Evolutionary conservation across 2,113 vertebrate genomes (phyloP).

Genomic region (Etheostoma cragini): DNA sequence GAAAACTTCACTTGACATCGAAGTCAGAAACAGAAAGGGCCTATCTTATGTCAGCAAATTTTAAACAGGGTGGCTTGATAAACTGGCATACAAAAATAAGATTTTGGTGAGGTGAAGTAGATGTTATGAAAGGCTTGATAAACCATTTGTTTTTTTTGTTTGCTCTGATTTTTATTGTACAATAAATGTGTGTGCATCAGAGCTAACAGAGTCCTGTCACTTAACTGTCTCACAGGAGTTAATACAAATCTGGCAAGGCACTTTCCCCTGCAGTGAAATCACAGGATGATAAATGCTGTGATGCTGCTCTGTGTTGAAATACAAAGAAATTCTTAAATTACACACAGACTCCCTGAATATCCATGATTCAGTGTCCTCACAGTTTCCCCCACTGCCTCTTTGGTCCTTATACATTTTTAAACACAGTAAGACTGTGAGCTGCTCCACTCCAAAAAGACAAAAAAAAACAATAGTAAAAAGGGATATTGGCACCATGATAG

Average conservation of each 20-base stretch:
- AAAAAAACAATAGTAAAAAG: neutral
- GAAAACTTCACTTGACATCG: constrained; percentile 43
- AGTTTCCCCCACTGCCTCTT: neutral
- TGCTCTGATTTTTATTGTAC: constrained; percentile 30
- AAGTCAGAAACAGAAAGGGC: constrained; percentile 23
- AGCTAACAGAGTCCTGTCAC: constrained; percentile 13
- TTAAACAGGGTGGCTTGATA: constrained; percentile 42
- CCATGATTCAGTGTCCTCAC: neutral
- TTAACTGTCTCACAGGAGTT: constrained; percentile 8
- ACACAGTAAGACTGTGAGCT: neutral
- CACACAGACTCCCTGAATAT: constrained; percentile 16
- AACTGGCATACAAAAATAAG: constrained; percentile 55
- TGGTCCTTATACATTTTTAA: constrained; percentile 9
- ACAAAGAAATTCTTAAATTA: constrained; percentile 39
- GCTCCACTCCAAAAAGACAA: neutral
- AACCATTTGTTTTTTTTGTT: constrained; percentile 2
- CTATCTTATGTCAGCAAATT: constrained; percentile 23
- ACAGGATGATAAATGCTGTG: constrained; percentile 22
- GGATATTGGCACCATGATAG: constrained; percentile 27
- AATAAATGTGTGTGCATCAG: constrained; percentile 31
- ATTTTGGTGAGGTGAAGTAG: constrained; percentile 25
- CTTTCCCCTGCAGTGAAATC: constrained; percentile 26
- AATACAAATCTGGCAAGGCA: neutral
- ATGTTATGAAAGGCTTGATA: constrained; percentile 37
- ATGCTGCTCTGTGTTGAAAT: constrained; percentile 1